Percentiles rank a stretch among this genome's conserved stretches.
phyloP scores from a whole-genome alignment of 1,140 invertebrate genomes.

The Drosophila miranda region DNA sequence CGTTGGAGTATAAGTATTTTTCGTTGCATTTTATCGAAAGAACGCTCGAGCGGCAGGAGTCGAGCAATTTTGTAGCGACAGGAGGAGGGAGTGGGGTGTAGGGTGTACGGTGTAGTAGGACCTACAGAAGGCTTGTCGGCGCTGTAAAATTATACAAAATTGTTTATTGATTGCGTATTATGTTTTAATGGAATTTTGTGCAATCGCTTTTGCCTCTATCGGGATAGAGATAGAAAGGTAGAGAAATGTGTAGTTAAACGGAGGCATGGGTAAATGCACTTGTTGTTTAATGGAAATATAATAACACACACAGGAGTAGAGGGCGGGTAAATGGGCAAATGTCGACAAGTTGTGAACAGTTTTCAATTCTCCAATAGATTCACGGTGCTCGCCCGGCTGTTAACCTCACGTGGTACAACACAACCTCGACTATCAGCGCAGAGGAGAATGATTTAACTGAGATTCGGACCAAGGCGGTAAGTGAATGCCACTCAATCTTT shows the following conservation, averaged over 20 bases:
- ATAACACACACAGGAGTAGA: slow-evolving; percentile 21
- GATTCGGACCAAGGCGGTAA: slow-evolving; percentile 72
- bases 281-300: slow-evolving; percentile 58
- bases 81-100: neutral
- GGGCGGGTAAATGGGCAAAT: neutral
- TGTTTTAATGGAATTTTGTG: slow-evolving; percentile 67
- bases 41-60: slow-evolving; percentile 5
- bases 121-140: slow-evolving; percentile 29
- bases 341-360: slow-evolving; percentile 23
- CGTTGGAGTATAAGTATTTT: slow-evolving; percentile 7
- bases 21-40: slow-evolving; percentile 59
- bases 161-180: slow-evolving; percentile 67
- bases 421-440: slow-evolving; percentile 85
- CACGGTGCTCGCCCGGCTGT: slow-evolving; percentile 91
- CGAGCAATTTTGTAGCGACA: slow-evolving; percentile 38
- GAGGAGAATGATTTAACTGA: slow-evolving; percentile 78
- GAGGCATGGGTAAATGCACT: slow-evolving; percentile 37
- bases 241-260: slow-evolving; percentile 23
- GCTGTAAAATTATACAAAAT: slow-evolving; percentile 64
- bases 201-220: slow-evolving; percentile 51
- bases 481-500: slow-evolving; percentile 14
- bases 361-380: slow-evolving; percentile 76
- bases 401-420: slow-evolving; percentile 92
- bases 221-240: neutral
- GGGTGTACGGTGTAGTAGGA: neutral